These are phyloP conservation scores for Triplophysa bombifrons DNA, from an alignment of 2,797 vertebrate genomes.

Conservation along the genomic window DNA sequence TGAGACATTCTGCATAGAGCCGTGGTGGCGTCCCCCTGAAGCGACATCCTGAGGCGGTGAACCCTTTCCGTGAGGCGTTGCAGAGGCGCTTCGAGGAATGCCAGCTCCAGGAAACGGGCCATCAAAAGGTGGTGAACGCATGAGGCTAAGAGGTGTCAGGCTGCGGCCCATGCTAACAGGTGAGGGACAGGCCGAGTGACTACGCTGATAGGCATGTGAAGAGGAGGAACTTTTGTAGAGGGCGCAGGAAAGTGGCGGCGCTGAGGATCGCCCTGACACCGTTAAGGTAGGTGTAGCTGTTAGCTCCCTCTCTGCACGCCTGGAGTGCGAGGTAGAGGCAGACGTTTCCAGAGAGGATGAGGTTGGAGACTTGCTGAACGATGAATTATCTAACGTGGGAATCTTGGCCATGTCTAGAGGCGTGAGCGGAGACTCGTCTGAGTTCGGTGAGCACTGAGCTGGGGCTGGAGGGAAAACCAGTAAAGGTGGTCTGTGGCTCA, in stretches of 20 bases:
- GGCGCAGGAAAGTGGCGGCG: slow-evolving; percentile 90
- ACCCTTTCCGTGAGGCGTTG: slow-evolving; percentile 89
- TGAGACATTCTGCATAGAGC: slow-evolving; percentile 87
- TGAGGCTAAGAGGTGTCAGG: slow-evolving; percentile 96
- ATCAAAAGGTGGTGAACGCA: slow-evolving; percentile 93
- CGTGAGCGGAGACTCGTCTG: slow-evolving; percentile 96
- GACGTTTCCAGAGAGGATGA: slow-evolving; percentile 74
- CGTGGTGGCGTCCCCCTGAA: slow-evolving; percentile 83
- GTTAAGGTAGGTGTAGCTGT: slow-evolving; percentile 85
- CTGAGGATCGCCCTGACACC: slow-evolving; percentile 87
- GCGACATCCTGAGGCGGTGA: slow-evolving; percentile 85
- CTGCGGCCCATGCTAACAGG: slow-evolving; percentile 97
- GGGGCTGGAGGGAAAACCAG: slow-evolving; percentile 96
- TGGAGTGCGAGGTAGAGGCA: slow-evolving; percentile 77
- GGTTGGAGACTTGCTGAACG: slow-evolving; percentile 92
- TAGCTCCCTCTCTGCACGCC: slow-evolving; percentile 85
- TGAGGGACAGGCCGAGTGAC: slow-evolving; percentile 94
- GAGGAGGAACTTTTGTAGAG: slow-evolving; percentile 91
- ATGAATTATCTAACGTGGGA: slow-evolving; percentile 89
- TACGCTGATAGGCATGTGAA: slow-evolving; percentile 88
- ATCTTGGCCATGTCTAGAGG: slow-evolving; percentile 93
- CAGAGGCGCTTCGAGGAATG: slow-evolving; percentile 88
- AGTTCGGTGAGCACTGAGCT: slow-evolving; percentile 95
- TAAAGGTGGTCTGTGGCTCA: slow-evolving; percentile 92
- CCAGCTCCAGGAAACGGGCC: slow-evolving; percentile 76